phyloP scores from a whole-genome alignment of 2,113 vertebrate species.

The Corydoras maculifer region DNA sequence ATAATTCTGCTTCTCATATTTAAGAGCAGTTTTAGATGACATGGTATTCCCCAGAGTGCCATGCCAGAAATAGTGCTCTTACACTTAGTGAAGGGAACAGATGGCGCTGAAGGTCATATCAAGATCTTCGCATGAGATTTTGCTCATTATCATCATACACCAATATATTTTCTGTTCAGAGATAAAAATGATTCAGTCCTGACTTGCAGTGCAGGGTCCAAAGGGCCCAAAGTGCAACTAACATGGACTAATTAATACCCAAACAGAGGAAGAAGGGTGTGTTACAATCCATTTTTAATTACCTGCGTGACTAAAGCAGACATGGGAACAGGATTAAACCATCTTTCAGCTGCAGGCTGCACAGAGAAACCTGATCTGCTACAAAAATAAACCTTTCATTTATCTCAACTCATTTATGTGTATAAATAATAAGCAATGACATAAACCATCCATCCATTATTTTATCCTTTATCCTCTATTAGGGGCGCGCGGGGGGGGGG shows the following conservation, averaged over 20 bases:
- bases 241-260: not conserved
- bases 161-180: not conserved
- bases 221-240: not conserved
- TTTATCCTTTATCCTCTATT: too few species aligned
- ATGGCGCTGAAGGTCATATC: slow-evolving; percentile 27
- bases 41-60: slow-evolving; percentile 2
- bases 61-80: slow-evolving; percentile 19
- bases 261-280: not conserved
- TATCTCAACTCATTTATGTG: too few species aligned
- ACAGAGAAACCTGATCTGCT: slow-evolving; percentile 61
- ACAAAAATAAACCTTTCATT: not conserved
- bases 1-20: not conserved
- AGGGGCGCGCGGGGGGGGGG: too few species aligned
- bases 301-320: slow-evolving; percentile 11
- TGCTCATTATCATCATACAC: slow-evolving; percentile 1
- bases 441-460: too few species aligned
- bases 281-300: slow-evolving; percentile 4
- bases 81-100: slow-evolving; percentile 22
- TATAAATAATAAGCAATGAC: too few species aligned
- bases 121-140: slow-evolving; percentile 14
- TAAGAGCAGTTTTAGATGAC: not conserved
- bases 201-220: not conserved
- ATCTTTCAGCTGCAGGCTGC: slow-evolving; percentile 30
- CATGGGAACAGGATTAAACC: slow-evolving; percentile 27
- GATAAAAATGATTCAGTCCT: not conserved